A percentile compares a stretch with the other conserved stretches of the same genome.
Evolutionary conservation across 2,113 vertebrate species (phyloP).

Genomic region (Aix galericulata): DNA sequence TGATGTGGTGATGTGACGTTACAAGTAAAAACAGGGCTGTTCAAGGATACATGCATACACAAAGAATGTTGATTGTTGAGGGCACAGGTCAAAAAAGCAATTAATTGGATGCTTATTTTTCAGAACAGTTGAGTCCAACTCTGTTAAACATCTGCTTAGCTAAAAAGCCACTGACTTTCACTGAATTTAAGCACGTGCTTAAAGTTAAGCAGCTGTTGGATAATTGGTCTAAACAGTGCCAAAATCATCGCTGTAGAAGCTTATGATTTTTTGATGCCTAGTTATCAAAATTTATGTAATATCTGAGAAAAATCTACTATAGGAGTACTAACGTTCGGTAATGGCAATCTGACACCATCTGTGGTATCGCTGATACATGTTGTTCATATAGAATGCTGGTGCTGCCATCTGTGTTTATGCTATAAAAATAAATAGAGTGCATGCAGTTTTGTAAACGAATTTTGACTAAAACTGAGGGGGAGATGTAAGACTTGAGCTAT

Average conservation of each 20-base stretch:
- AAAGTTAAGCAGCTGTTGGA: constrained; percentile 30
- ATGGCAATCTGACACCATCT: constrained; percentile 51
- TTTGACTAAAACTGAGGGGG: constrained; percentile 26
- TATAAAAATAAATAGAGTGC: constrained; percentile 52
- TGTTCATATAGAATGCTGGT: constrained; percentile 49
- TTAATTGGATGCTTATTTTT: constrained; percentile 3
- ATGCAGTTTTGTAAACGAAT: constrained; percentile 49
- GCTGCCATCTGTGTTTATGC: constrained; percentile 66
- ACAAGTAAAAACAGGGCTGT: neutral
- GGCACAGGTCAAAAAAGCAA: neutral
- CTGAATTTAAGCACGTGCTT: neutral
- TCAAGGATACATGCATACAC: rapidly evolving
- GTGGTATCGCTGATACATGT: constrained; percentile 41
- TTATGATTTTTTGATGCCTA: constrained; percentile 35
- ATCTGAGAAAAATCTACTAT: constrained; percentile 38
- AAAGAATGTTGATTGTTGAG: neutral
- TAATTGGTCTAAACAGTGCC: neutral
- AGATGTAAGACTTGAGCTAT: constrained; percentile 32
- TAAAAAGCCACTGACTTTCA: neutral
- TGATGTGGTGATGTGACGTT: neutral
- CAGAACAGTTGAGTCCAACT: neutral
- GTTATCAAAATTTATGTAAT: constrained; percentile 64
- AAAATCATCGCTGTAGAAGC: constrained; percentile 26
- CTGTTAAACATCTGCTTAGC: constrained; percentile 33
- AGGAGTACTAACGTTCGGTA: constrained; percentile 29